These are phyloP conservation scores for Scyliorhinus canicula DNA, from an alignment of 2,797 vertebrate genomes.

Conservation along the genomic window DNA sequence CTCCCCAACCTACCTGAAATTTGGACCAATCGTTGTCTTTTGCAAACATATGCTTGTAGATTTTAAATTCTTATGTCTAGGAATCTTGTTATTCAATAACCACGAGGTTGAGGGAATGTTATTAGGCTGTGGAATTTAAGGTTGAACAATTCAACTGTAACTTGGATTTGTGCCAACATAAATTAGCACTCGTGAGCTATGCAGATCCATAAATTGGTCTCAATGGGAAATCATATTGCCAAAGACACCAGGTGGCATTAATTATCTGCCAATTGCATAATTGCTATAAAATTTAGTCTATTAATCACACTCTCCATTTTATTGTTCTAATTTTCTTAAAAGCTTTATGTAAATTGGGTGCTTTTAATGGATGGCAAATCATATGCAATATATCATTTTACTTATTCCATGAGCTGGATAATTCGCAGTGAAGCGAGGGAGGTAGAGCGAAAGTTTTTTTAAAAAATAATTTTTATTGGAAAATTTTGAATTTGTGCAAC, in stretches of 20 bases:
- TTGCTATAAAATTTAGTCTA: not conserved
- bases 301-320: not conserved
- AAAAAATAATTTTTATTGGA: too few relatives aligned
- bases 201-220: not conserved
- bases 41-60: not conserved
- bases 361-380: not conserved
- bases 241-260: conserved; percentile 31
- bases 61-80: not conserved
- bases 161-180: not conserved
- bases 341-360: not conserved
- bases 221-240: conserved; percentile 17
- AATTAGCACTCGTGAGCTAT: not conserved
- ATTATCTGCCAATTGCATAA: conserved; percentile 6
- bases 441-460: too few relatives aligned
- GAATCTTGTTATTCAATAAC: not conserved
- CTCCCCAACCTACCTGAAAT: not conserved
- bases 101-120: not conserved
- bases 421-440: too few relatives aligned
- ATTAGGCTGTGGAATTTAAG: not conserved
- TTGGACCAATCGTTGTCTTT: not conserved
- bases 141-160: not conserved
- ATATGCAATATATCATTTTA: not conserved
- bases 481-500: too few relatives aligned
- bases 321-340: not conserved
- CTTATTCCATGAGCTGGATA: not conserved